Conservation (phyloP, 2,797 vertebrate species). For the Lacerta bilineata region DNA sequence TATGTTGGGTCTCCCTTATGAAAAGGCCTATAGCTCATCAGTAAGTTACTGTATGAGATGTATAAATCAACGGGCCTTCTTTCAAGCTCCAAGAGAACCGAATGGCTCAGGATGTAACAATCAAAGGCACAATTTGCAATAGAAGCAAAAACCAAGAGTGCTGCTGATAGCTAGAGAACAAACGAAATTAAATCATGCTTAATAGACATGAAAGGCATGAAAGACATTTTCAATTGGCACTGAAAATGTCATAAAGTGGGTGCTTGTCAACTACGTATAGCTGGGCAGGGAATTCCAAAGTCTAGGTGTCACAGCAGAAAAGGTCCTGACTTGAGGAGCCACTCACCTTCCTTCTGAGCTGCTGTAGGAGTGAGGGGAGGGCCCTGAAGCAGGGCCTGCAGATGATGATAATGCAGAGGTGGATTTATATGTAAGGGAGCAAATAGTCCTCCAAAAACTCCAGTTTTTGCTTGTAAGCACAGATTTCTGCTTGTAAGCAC, state of each 20-base stretch:
- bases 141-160: not conserved
- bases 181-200: not conserved
- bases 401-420: not conserved
- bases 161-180: not conserved
- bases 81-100: not conserved
- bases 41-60: not conserved
- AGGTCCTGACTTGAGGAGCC: not conserved
- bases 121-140: not conserved
- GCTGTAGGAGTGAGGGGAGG: not conserved
- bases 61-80: not conserved
- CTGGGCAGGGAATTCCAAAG: not conserved
- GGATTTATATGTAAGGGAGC: not conserved
- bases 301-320: not conserved
- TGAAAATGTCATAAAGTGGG: not conserved
- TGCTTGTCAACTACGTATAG: not conserved
- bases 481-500: not conserved
- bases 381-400: not conserved
- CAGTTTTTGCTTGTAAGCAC: not conserved
- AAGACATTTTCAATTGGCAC: not conserved
- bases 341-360: not conserved
- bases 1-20: not conserved
- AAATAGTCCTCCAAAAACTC: no score
- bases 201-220: not conserved
- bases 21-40: not conserved
- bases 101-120: not conserved